A percentile compares a stretch with the other conserved stretches of the same genome.
phyloP scores from a whole-genome alignment of 2,113 vertebrate genomes.

The Pangasianodon gigas region DNA sequence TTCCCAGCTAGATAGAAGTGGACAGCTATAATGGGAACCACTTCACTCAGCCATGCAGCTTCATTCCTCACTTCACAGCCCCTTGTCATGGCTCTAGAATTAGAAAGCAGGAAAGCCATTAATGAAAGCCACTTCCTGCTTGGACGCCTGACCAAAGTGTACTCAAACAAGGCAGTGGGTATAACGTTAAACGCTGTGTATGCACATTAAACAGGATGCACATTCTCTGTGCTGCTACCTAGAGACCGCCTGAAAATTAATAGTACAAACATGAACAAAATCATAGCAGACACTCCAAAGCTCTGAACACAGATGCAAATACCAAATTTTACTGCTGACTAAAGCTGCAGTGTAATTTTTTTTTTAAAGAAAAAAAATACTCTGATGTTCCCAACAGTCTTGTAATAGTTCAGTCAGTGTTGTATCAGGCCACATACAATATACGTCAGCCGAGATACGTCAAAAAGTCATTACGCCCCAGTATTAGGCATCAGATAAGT shows the following conservation, averaged over 20 bases:
- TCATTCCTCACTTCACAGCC: constrained; percentile 29
- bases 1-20: background rate
- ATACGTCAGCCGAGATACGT: background rate
- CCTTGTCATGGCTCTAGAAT: constrained; percentile 25
- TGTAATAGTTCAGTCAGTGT: background rate
- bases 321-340: background rate
- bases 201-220: constrained; percentile 4
- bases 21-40: constrained; percentile 11
- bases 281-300: background rate
- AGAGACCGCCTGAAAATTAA: background rate
- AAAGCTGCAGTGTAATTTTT: background rate
- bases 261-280: background rate
- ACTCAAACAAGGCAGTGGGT: background rate
- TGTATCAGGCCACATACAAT: background rate
- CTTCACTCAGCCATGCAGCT: constrained; percentile 15
- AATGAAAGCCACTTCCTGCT: constrained; percentile 34
- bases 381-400: background rate
- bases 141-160: constrained; percentile 20
- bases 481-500: background rate
- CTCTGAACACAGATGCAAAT: background rate
- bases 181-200: background rate
- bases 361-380: background rate
- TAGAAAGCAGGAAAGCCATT: constrained; percentile 43
- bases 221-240: background rate
- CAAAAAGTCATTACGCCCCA: background rate